phyloP scores from a whole-genome alignment of 2,888 invertebrate genomes.

The Orgyia antiqua region DNA sequence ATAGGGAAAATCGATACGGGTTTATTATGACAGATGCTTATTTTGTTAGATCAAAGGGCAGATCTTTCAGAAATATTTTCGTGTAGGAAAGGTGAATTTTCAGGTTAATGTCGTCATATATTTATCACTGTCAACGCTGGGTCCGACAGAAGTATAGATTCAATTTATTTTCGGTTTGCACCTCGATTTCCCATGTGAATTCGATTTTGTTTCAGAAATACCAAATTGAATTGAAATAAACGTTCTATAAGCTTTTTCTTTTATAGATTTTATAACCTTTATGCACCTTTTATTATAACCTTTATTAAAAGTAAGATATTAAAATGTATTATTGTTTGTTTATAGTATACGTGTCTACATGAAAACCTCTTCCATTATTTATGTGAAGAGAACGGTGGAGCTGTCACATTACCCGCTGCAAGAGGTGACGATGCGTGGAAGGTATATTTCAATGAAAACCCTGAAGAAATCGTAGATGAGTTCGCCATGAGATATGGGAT shows the following conservation, averaged over 20 bases:
- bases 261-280: too few species aligned
- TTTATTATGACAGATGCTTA: too few species aligned
- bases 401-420: constrained; percentile 93
- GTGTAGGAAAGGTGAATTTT: constrained; percentile 2
- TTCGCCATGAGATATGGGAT: constrained; percentile 99
- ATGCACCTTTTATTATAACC: too few species aligned
- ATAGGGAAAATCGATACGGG: too few species aligned
- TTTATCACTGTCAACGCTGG: constrained; percentile 43
- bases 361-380: constrained; percentile 99
- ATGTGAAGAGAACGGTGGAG: constrained; percentile 95
- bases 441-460: constrained; percentile 98
- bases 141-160: constrained; percentile 40
- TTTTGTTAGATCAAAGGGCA: background rate
- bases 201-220: constrained; percentile 39
- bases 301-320: too few species aligned
- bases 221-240: constrained; percentile 31
- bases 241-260: constrained; percentile 11
- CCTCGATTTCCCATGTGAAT: constrained; percentile 58
- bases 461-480: constrained; percentile 99
- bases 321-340: background rate
- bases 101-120: constrained; percentile 34
- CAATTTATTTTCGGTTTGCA: constrained; percentile 57
- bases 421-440: constrained; percentile 99
- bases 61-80: background rate
- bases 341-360: constrained; percentile 96